Conservation (phyloP, 2,113 vertebrate genomes). For the Prietella phreatophila region DNA sequence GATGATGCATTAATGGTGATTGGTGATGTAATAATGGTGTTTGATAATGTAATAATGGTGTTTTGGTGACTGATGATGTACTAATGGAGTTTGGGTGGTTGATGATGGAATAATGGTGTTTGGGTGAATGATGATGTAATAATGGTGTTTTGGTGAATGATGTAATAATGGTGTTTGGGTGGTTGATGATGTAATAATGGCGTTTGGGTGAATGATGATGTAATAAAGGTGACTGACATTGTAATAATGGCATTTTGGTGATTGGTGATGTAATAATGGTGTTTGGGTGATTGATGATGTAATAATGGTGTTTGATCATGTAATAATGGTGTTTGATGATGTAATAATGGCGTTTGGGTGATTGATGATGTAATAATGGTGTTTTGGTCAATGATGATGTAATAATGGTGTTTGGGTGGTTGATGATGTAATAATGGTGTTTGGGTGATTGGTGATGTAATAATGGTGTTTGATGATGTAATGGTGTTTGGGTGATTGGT, state of each 20-base stretch:
- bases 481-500: neutral
- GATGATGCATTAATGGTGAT: neutral
- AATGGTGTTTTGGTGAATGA: too few species aligned
- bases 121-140: too few species aligned
- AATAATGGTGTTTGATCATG: too few species aligned
- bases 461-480: neutral
- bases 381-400: neutral
- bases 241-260: too few species aligned
- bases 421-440: neutral
- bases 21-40: neutral
- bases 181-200: too few species aligned
- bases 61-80: neutral
- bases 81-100: neutral
- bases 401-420: neutral
- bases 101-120: neutral
- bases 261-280: too few species aligned
- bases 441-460: neutral
- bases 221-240: too few species aligned
- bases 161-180: too few species aligned
- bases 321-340: neutral
- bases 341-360: too few species aligned
- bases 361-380: neutral
- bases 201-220: too few species aligned
- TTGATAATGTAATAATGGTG: neutral
- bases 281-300: too few species aligned